phyloP scores from a whole-genome alignment of 2,113 vertebrate genomes.

The Nyctibius bracteatus region DNA sequence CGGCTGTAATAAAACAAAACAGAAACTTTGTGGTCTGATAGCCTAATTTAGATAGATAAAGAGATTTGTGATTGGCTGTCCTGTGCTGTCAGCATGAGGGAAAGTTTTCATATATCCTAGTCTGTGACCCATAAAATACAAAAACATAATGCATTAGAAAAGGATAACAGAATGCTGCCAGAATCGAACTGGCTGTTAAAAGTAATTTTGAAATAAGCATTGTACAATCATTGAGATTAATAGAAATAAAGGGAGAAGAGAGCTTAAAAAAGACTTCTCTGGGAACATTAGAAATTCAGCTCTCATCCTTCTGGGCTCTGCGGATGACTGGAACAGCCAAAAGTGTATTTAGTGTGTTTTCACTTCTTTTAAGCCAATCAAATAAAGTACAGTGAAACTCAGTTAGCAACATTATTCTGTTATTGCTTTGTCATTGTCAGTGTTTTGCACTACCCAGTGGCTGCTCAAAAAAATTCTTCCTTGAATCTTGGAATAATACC shows the following conservation, averaged over 20 bases:
- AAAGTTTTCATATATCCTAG: conserved; percentile 23
- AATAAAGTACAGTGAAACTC: not conserved
- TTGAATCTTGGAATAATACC: not conserved
- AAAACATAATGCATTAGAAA: conserved; percentile 27
- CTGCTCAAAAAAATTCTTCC: not conserved
- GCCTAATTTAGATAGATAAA: conserved; percentile 56
- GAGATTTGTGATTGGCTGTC: conserved; percentile 27
- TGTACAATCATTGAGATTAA: conserved; percentile 6
- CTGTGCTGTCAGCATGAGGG: conserved; percentile 8
- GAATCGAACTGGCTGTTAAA: conserved; percentile 28
- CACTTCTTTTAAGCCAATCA: not conserved
- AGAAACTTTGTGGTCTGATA: not conserved
- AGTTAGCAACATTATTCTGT: not conserved
- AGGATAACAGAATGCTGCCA: conserved; percentile 8
- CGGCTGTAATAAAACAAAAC: not conserved
- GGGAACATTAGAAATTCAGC: not conserved
- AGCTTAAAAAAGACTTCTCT: not conserved
- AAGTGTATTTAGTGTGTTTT: not conserved
- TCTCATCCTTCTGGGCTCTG: not conserved
- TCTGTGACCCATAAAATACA: conserved; percentile 47
- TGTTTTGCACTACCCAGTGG: not conserved
- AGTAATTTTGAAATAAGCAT: conserved; percentile 8
- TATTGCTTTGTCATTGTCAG: not conserved
- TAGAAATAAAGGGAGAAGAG: not conserved
- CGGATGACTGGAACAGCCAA: not conserved